Evolutionary conservation across 2,113 vertebrate genomes (phyloP).

Genomic region (Parus major): DNA sequence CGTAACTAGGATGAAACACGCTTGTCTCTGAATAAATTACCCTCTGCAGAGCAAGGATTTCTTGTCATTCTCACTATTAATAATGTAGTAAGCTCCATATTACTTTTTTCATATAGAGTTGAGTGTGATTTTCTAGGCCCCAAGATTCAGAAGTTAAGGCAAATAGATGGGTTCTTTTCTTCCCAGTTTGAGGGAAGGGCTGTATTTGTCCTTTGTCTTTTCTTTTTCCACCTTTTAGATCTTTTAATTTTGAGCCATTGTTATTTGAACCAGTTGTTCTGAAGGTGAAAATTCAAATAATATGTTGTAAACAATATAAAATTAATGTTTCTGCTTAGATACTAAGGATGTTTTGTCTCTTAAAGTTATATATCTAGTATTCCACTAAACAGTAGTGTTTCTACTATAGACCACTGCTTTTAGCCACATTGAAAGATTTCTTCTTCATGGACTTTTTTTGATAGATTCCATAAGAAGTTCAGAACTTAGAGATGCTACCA

Average conservation of each 20-base stretch:
- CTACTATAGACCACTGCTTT: not conserved
- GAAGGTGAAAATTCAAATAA: not conserved
- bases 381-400: not conserved
- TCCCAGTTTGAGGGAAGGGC: not conserved
- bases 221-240: not conserved
- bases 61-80: not conserved
- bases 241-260: not conserved
- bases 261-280: not conserved
- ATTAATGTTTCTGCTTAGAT: not conserved
- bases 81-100: not conserved
- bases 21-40: not conserved
- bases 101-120: not conserved
- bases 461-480: not conserved
- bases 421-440: not conserved
- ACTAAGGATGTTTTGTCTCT: not conserved
- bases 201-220: not conserved
- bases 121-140: not conserved
- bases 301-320: not conserved
- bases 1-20: not conserved
- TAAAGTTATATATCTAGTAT: not conserved
- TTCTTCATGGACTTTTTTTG: not conserved
- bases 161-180: not conserved
- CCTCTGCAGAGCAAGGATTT: not conserved
- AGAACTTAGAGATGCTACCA: not conserved
- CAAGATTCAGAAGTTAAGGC: not conserved